Percentiles rank a stretch among this genome's conserved stretches.
phyloP scores from a whole-genome alignment of 2,113 vertebrate species.

The Xyliphius kryptos region DNA sequence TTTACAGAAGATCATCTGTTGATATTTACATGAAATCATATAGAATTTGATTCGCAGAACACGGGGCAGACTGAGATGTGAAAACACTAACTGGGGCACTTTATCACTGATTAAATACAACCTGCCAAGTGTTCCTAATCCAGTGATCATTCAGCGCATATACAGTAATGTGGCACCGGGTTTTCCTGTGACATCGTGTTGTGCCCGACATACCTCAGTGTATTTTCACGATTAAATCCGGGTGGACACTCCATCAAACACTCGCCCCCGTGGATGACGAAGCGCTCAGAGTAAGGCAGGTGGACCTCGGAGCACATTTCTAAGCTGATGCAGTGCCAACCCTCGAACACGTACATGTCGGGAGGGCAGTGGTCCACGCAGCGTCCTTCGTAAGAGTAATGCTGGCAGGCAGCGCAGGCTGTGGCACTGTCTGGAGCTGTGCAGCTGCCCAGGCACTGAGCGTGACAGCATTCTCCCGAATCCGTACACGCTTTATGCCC shows the following conservation, averaged over 20 bases:
- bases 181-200: too few relatives aligned
- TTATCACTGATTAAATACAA: too few relatives aligned
- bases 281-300: slow-evolving; percentile 67
- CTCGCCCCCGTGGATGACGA: slow-evolving; percentile 85
- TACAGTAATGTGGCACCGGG: too few relatives aligned
- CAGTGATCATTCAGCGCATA: too few relatives aligned
- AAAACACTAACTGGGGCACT: too few relatives aligned
- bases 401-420: slow-evolving; percentile 83
- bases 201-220: slow-evolving; percentile 76
- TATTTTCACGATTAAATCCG: slow-evolving; percentile 78
- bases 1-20: too few relatives aligned
- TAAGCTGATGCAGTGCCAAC: slow-evolving; percentile 88
- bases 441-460: slow-evolving; percentile 93
- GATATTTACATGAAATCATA: too few relatives aligned
- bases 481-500: slow-evolving; percentile 75
- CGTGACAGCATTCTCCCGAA: slow-evolving; percentile 83
- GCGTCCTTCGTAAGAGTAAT: slow-evolving; percentile 80
- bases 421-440: slow-evolving; percentile 65
- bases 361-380: slow-evolving; percentile 82
- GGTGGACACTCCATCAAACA: slow-evolving; percentile 89
- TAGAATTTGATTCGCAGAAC: too few relatives aligned
- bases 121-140: too few relatives aligned
- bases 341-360: slow-evolving; percentile 86
- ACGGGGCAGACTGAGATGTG: too few relatives aligned
- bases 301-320: slow-evolving; percentile 79